A percentile compares a stretch with the other conserved stretches of the same genome.
Conservation (phyloP, 2,888 invertebrate genomes). For the Monopis laevigella region DNA sequence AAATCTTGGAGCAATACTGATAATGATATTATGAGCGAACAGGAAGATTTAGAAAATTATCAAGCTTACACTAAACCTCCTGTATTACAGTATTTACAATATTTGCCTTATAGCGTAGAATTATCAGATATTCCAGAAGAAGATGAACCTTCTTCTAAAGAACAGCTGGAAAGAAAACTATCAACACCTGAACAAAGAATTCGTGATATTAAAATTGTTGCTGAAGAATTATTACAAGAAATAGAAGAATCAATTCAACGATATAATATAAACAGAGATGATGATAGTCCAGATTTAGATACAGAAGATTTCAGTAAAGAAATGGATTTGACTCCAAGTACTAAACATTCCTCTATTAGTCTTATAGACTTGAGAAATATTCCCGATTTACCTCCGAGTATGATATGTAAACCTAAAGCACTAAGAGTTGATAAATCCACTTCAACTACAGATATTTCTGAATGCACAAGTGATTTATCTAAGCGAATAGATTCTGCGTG, state of each 20-base stretch:
- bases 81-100: constrained; percentile 32
- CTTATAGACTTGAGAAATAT: constrained; percentile 51
- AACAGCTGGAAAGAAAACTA: constrained; percentile 27
- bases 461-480: constrained; percentile 43
- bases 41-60: constrained; percentile 51
- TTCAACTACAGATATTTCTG: constrained; percentile 51
- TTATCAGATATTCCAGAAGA: constrained; percentile 56
- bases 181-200: constrained; percentile 34
- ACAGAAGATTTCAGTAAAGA: constrained; percentile 27
- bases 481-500: constrained; percentile 44
- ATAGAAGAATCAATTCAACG: constrained; percentile 44
- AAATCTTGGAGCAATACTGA: constrained; percentile 18
- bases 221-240: constrained; percentile 41
- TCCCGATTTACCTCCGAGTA: constrained; percentile 52
- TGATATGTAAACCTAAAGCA: constrained; percentile 51
- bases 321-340: constrained; percentile 39
- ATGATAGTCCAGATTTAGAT: constrained; percentile 28
- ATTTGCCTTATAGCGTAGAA: constrained; percentile 47
- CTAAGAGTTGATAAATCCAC: constrained; percentile 49
- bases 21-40: constrained; percentile 41
- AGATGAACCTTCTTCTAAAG: constrained; percentile 47
- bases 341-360: constrained; percentile 47
- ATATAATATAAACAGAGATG: constrained; percentile 28
- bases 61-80: constrained; percentile 51
- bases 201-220: constrained; percentile 30